Base-by-base conservation (phyloP, 2,888 invertebrate species). In the Lasioglossum zephyrum region DNA sequence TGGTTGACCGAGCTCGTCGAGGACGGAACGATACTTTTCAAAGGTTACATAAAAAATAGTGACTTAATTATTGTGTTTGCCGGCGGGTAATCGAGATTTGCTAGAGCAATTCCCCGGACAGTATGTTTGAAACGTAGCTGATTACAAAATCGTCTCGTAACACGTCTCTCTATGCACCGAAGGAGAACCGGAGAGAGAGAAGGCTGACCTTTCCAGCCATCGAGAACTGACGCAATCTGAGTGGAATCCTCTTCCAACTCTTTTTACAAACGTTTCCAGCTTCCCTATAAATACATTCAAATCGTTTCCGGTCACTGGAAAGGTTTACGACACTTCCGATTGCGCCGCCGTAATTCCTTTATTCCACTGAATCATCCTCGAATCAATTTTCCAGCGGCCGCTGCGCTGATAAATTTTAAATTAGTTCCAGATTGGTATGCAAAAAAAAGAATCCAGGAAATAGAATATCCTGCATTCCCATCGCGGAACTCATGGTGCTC, bases 91-190 rank as follows among this genome's bases (percentile, higher is more conserved):
- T 69, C 39, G 69, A 69, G 9, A 41, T 41, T 69, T 18, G 69
- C 18, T 11, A 11, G 1, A 69, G 22, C 8, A 4, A 69, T 39
- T 39, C 69, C 39, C 39, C 18, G 36, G 36, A 66, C 36, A 31
- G 16, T 16, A 18, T 39, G 57, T 18, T 72, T 41, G 39, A 22
- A 73, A 31, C 41, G 53, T 26, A 8, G 47, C 44, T 57, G 73
- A 73, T 82, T 82, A 70, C 79, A 82, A 79, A 82, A 82, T 74
- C 79, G 57, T 47, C 74, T 79, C 69, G 79, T 74, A 82, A 82
- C 44, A n/a, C 73, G 73, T 73, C 74, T 57, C 82, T 74, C 53
- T 82, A 60, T 74, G 73, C 82, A 57, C 57, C 73, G 66, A 69
- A 73, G 79, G 73, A 74, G 31, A 73, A 74, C 69, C 73, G 26